phyloP scores from a whole-genome alignment of 2,888 invertebrate genomes.

The Orthonevra nobilis region DNA sequence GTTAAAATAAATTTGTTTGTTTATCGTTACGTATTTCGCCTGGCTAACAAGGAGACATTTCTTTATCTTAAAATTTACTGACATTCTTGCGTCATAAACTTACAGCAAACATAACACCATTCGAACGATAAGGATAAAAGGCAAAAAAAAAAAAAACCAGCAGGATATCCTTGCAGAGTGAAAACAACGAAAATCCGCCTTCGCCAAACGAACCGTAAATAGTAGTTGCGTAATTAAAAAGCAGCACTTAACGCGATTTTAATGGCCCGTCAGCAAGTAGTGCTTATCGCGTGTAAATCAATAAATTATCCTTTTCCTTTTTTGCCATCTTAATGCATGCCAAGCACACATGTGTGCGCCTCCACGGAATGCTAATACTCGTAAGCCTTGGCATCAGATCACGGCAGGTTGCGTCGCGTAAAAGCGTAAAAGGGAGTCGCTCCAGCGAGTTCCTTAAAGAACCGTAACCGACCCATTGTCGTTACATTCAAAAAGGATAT shows the following conservation, averaged over 20 bases:
- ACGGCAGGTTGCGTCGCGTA: slow-evolving; percentile 52
- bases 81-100: slow-evolving; percentile 31
- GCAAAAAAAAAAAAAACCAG: too few relatives aligned
- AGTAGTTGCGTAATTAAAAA: slow-evolving; percentile 69
- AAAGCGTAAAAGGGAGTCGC: slow-evolving; percentile 16
- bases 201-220: slow-evolving; percentile 64
- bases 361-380: slow-evolving; percentile 13
- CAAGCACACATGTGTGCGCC: slow-evolving; percentile 20
- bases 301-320: slow-evolving; percentile 65
- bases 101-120: slow-evolving; percentile 17
- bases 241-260: slow-evolving; percentile 64
- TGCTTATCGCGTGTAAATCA: slow-evolving; percentile 66
- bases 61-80: slow-evolving; percentile 47
- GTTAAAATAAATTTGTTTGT: slow-evolving; percentile 19
- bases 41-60: neutral
- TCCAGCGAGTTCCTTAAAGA: slow-evolving; percentile 53
- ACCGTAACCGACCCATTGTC: slow-evolving; percentile 56
- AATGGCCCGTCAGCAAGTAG: slow-evolving; percentile 55
- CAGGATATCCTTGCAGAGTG: too few relatives aligned
- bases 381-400: slow-evolving; percentile 33
- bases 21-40: slow-evolving; percentile 1
- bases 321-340: slow-evolving; percentile 29
- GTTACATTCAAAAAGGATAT: slow-evolving; percentile 46
- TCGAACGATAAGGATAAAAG: slow-evolving; percentile 4
- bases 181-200: slow-evolving; percentile 24